phyloP scores from a whole-genome alignment of 2,888 invertebrate genomes.

The Rotaria macrura region DNA sequence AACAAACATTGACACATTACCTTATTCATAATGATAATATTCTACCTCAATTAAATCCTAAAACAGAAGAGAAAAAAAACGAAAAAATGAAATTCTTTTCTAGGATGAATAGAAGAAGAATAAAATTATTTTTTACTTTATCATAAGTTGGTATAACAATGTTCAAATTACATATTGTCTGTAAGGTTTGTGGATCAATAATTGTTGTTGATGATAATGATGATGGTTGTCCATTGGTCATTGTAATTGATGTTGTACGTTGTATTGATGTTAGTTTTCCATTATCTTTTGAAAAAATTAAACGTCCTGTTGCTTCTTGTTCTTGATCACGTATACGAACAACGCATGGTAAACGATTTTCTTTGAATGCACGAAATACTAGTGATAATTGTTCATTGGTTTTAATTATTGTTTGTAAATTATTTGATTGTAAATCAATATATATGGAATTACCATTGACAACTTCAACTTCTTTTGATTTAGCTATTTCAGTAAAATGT shows the following conservation, averaged over 20 bases:
- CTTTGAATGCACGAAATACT: constrained; percentile 88
- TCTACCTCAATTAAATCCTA: constrained; percentile 17
- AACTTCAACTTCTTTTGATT: constrained; percentile 90
- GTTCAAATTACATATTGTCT: constrained; percentile 5
- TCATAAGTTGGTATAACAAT: neutral
- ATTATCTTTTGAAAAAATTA: constrained; percentile 33
- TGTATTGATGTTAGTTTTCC: neutral
- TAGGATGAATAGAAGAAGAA: too few species aligned
- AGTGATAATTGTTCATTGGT: constrained; percentile 88
- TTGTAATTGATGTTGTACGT: neutral
- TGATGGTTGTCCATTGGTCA: neutral
- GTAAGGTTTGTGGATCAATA: neutral
- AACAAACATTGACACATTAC: neutral
- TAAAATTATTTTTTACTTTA: too few species aligned
- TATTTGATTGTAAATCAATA: constrained; percentile 88
- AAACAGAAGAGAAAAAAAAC: neutral
- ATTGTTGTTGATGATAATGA: neutral
- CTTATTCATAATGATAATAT: neutral
- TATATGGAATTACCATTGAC: constrained; percentile 85
- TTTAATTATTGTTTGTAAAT: constrained; percentile 84
- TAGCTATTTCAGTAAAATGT: constrained; percentile 86
- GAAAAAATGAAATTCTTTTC: neutral
- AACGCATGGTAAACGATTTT: constrained; percentile 88
- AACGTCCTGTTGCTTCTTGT: constrained; percentile 35
- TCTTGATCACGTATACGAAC: constrained; percentile 73